Evolutionary conservation across 2,113 vertebrate genomes (phyloP), one percentile per base, ranked within the genome.

Genomic region (Sinocyclocheilus grahami): DNA sequence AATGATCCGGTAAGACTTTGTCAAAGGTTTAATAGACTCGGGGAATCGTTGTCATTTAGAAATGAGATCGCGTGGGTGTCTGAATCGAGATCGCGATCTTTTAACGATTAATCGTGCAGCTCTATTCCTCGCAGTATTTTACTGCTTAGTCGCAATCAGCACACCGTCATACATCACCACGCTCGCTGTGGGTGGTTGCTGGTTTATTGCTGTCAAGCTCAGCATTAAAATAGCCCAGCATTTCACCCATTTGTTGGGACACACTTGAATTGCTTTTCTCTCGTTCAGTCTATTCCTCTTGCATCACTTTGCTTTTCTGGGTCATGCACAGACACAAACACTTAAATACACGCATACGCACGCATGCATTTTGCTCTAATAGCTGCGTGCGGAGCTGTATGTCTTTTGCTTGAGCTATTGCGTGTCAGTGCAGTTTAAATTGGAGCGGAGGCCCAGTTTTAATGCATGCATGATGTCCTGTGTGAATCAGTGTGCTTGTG

Each of bases 381-480:
- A 27, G 75, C 30, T 58, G 60, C 9, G 8, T 78, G 81, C 53
- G 2, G 3, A 53, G 81, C 46, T 83, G 86, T 51, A 51, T 60
- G 86, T 79, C 33, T 51, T 72, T 11, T 85, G 76, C 51, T 53
- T 79, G 42, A 78, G 74, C 24, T 55, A 24, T 65, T 55, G 30
- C 51, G 39, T 27, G 51, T 20, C 48, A 86, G 27, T 42, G 67
- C 58, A 53, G n/a, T 82, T 76, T 86, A 24, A 87, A 62, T 86
- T 42, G 65, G 48, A 78, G 18, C 16, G 13, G 65, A 77, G 74
- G 69, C 48, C 16, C 18, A 30, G 60, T 85, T 79, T 85, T 65
- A 83, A 58, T 74, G 72, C 78, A 81, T 79, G 81, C 85, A 60
- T 85, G 60, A 85, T 63, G 78, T 53, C 75, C 72, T 88, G 42